Base-by-base conservation (phyloP, 2,888 invertebrate genomes). In the Tipula lateralis region DNA sequence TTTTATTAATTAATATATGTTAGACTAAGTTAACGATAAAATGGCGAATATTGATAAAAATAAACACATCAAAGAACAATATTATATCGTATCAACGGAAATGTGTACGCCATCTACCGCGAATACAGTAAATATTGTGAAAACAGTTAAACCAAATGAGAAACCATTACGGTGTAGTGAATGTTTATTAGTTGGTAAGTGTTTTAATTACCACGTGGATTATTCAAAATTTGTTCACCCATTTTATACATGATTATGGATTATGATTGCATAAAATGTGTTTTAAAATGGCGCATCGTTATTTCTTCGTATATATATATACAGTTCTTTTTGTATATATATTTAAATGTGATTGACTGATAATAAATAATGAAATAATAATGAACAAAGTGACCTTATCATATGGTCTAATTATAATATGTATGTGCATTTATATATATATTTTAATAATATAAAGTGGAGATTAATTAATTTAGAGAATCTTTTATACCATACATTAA, bases 141-240 rank as follows among this genome's bases (percentile, higher is more conserved):
- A 29, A 30, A 82, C 82, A 82, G 82, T 82, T 29, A 82, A 82
- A 82, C 29, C 29, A 82, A 82, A 82, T 30, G 82, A 82, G 16
- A 82, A 82, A 30, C n/a, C 82, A 82, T 82, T 82, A 29, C 2
- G 82, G 29, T 82, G 82, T 82, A 82, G 82, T 32, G 82, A 82
- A 7, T 82, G 82, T 82, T 32, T 82, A 82, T 82, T 82, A 82
- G 32, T 82, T 82, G 29, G 82, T 82, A 82, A 82, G 82, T 66
- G 66, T 9, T 66, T 66, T 24, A 12, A 24, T 66, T 66, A 66
- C 66, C 66, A 66, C 24, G 66, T 66, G 66, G 1, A 24, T 24
- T 7, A 24, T 66, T 66, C 16, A 13, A 44, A 50, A 50, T 50
- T 50, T 66, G 66, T 66, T 66, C 24, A 24, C 24, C 24, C 66